These are phyloP conservation scores for Meliscaeva auricollis DNA, from an alignment of 2,888 invertebrate species.

Conservation along the genomic window DNA sequence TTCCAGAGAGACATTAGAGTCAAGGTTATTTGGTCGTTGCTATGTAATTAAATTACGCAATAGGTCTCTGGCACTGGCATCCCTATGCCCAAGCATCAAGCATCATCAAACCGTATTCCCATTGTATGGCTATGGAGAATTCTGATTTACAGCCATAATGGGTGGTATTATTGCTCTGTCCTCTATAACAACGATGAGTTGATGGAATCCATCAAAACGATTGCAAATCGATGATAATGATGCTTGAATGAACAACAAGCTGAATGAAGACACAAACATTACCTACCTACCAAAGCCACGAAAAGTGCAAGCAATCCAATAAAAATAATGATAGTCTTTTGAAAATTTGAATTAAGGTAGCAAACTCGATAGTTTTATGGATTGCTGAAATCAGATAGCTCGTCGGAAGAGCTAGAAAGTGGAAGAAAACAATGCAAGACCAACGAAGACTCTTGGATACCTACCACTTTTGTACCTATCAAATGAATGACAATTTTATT, in stretches of 20 bases:
- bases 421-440: constrained; percentile 32
- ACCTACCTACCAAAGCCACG: constrained; percentile 27
- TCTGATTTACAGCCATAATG: constrained; percentile 37
- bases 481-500: constrained; percentile 47
- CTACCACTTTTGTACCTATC: not conserved
- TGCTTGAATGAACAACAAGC: constrained; percentile 53
- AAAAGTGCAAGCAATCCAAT: constrained; percentile 37
- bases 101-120: constrained; percentile 5
- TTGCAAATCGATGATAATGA: constrained; percentile 63
- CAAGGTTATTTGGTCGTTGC: constrained; percentile 30
- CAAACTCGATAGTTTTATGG: constrained; percentile 41
- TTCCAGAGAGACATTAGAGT: constrained; percentile 29
- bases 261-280: constrained; percentile 14
- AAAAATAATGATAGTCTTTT: constrained; percentile 56
- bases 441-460: constrained; percentile 3
- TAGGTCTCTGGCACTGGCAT: constrained; percentile 11
- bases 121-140: constrained; percentile 37
- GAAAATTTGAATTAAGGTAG: constrained; percentile 51
- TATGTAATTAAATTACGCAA: constrained; percentile 53
- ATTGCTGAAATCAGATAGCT: constrained; percentile 57
- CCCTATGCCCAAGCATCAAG: constrained; percentile 23
- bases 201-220: constrained; percentile 49
- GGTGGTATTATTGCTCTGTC: constrained; percentile 27
- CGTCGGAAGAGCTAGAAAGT: constrained; percentile 43
- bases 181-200: constrained; percentile 6